These are phyloP conservation scores for Calephelis nemesis DNA, from an alignment of 1,140 invertebrate species.

Conservation along the genomic window DNA sequence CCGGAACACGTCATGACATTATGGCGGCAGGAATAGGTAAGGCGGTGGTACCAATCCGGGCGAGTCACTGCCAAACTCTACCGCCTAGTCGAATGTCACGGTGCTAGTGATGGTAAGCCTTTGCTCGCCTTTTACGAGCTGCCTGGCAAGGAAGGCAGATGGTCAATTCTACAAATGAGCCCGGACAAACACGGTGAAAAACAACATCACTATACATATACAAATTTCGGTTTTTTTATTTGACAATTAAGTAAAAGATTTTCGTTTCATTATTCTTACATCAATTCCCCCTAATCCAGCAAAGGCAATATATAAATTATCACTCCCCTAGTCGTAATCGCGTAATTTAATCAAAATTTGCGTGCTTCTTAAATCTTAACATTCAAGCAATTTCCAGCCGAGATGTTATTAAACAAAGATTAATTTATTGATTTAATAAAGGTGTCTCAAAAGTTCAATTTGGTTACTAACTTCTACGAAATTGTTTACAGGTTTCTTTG, in stretches of 20 bases:
- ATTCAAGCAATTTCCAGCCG: conserved; percentile 45
- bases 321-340: conserved; percentile 61
- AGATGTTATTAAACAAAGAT: conserved; percentile 25
- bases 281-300: neutral
- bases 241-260: neutral
- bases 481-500: neutral
- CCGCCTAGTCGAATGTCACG: too few relatives aligned
- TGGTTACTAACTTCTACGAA: neutral
- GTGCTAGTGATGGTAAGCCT: too few relatives aligned
- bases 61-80: too few relatives aligned
- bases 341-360: conserved; percentile 67
- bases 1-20: too few relatives aligned
- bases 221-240: neutral
- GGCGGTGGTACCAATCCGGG: too few relatives aligned
- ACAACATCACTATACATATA: too few relatives aligned
- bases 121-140: too few relatives aligned
- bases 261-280: neutral
- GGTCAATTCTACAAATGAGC: too few relatives aligned
- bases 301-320: conserved; percentile 62
- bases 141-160: too few relatives aligned
- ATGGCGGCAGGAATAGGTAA: too few relatives aligned
- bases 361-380: conserved; percentile 41
- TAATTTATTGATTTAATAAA: conserved; percentile 8
- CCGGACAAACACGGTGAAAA: too few relatives aligned
- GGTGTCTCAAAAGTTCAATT: neutral